Conservation (phyloP, 2,113 vertebrate species). For the Sinocyclocheilus anshuiensis region DNA sequence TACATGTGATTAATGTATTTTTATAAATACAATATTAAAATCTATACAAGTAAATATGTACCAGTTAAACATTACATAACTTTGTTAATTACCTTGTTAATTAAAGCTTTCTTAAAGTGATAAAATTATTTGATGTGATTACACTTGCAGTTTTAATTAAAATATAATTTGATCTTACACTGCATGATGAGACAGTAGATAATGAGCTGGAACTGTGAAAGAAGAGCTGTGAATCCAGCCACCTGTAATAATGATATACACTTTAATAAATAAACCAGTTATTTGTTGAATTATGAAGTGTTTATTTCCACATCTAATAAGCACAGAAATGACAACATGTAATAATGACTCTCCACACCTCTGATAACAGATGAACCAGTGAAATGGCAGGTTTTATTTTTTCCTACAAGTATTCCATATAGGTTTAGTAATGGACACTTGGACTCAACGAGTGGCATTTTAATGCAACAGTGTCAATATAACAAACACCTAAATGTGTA, state of each 20-base stretch:
- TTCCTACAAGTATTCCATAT: background rate
- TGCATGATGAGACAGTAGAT: background rate
- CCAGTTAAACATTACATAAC: background rate
- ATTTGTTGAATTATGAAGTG: background rate
- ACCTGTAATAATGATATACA: background rate
- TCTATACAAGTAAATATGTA: background rate
- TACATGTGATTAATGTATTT: too few species aligned
- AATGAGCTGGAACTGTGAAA: background rate
- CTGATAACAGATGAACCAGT: too few species aligned
- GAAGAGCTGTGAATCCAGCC: background rate
- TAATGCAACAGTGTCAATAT: background rate
- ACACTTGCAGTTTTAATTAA: background rate
- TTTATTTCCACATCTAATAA: background rate
- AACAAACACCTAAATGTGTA: background rate
- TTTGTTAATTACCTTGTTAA: too few species aligned
- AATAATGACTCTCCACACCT: background rate
- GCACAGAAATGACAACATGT: background rate
- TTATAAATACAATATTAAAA: too few species aligned
- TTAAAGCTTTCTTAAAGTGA: too few species aligned
- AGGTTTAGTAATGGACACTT: background rate
- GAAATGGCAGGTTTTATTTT: background rate
- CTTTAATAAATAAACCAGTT: background rate
- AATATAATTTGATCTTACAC: background rate
- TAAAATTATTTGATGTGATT: background rate
- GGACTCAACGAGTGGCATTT: background rate